phyloP scores from a whole-genome alignment of 2,797 vertebrate genomes.

The Rhinichthys osculus region DNA sequence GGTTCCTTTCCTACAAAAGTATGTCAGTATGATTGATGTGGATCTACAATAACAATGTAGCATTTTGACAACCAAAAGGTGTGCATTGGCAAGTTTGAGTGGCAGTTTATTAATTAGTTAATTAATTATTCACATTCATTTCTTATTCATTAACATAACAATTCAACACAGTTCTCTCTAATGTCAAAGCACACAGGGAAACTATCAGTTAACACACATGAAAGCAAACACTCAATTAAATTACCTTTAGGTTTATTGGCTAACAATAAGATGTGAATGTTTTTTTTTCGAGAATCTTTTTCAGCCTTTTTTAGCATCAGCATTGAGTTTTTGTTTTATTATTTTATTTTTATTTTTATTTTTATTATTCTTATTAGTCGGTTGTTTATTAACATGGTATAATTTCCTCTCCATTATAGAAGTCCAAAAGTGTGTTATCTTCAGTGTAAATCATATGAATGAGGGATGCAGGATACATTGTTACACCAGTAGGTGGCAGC shows the following conservation, averaged over 20 bases:
- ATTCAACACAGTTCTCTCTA: constrained; percentile 6
- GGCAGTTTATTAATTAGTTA: constrained; percentile 35
- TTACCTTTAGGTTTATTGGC: constrained; percentile 29
- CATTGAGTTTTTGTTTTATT: not conserved
- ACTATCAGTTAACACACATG: constrained; percentile 48
- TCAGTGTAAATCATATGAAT: not conserved
- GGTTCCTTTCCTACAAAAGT: constrained; percentile 12
- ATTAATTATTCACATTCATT: constrained; percentile 27
- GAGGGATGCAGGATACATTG: not conserved
- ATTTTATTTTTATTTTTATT: too few relatives aligned
- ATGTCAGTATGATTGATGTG: not conserved
- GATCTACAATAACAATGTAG: constrained; percentile 23
- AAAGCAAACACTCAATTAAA: constrained; percentile 49
- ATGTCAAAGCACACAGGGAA: constrained; percentile 26
- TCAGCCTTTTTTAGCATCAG: not conserved
- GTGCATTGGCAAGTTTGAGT: constrained; percentile 30
- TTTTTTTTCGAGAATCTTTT: not conserved
- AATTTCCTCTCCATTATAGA: not conserved
- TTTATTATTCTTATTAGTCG: not conserved
- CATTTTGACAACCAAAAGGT: constrained; percentile 24
- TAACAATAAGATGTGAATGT: constrained; percentile 29
- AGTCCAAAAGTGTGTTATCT: not conserved
- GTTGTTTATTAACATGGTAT: not conserved
- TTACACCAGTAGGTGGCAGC: not conserved
- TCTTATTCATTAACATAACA: constrained; percentile 42